Evolutionary conservation across 2,797 vertebrate species (phyloP), one percentile per base, ranked within the genome.

Genomic region (Valencia hispanica): DNA sequence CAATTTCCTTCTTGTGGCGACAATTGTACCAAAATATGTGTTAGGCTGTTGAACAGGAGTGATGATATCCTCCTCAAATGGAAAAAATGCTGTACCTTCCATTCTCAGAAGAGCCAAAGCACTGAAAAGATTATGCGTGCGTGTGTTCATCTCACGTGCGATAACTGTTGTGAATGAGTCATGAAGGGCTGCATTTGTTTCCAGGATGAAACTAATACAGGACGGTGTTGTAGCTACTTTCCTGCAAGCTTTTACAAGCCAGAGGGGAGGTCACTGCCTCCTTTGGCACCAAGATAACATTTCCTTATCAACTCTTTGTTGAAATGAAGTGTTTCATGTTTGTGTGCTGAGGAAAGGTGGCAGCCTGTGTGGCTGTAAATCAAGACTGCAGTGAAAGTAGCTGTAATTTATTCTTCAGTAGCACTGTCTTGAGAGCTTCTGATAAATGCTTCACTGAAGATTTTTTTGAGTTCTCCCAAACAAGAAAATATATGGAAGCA

Each of bases 1-100:
- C 93, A 94, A 95, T 94, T 95, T 96, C 95, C 95, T 95, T 95
- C 95, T 96, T 91, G 93, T 95, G 95, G 93, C 76, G 92, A 95
- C 93, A 95, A 90, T 94, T 88, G 84, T 73, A 77, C 87, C 90
- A 87, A 92, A 94, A 94, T 93, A 94, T 83, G 88, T 95, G 94
- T 93, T 89, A 91, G 90, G 85, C 87, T 94, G 94, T 91, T 93
- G 93, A 94, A 86, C 84, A 91, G 90, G 89, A 93, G 93, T 92
- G 94, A 94, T 92, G 94, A 95, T 85, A 83, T 87, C 81, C 88
- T 78, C 32, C 8, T 63, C 70, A 80, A 84, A 70, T 74, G 82
- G 78, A 91, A 85, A 90, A 68, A 69, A 63, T 0, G 25, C 39
- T n/a, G 36, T 43, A 66, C 39, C 25, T 39, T 10, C 9, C 32